Evolutionary conservation across 1,140 invertebrate genomes (phyloP), one percentile per base, ranked within the genome.

Genomic region (Homarus americanus): DNA sequence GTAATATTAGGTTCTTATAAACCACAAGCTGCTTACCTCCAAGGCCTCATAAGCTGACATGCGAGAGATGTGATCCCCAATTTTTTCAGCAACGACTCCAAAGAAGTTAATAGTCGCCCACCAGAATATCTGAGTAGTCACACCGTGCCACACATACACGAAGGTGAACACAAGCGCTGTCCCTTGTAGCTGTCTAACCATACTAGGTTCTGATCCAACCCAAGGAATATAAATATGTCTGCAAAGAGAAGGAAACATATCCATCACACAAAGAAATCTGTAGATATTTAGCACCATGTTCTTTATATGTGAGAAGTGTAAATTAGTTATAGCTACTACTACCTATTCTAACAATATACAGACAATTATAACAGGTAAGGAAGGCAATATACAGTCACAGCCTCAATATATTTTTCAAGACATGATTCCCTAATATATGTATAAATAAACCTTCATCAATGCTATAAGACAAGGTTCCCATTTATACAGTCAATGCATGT

Each of bases 71-170:
- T 90, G 91, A 93, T 95, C 95, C 0, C 94, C 96, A 36, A 96
- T 78, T 84, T 95, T 95, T 94, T 98, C 98, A 34, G 97, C 94
- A 7, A 95, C 94, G 38, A 98, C 94, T 63, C 97, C 97, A 20
- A 96, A 92, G 93, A 96, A 98, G 94, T 99, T 99, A 0, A 98
- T 94, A 12, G 96, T 87, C 9, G 97, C 96, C 98, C 98, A 99
- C 90, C 97, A 95, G 89, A 98, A 96, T 91, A 98, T 96, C 93
- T 96, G 96, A 38, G 95, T 95, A 75, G 96, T 95, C 32, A 96
- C 95, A 24, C 98, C 98, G 94, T 99, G 98, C 98, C 98, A 99
- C 66, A 98, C 93, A 93, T 96, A 98, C 1, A 99, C 96, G 94
- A 98, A 99, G 28, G 94, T 93, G 94, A 99, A 99, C 92, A 97